Evolutionary conservation across 1,140 invertebrate genomes (phyloP).

Genomic region (Tetragnatha versicolor): DNA sequence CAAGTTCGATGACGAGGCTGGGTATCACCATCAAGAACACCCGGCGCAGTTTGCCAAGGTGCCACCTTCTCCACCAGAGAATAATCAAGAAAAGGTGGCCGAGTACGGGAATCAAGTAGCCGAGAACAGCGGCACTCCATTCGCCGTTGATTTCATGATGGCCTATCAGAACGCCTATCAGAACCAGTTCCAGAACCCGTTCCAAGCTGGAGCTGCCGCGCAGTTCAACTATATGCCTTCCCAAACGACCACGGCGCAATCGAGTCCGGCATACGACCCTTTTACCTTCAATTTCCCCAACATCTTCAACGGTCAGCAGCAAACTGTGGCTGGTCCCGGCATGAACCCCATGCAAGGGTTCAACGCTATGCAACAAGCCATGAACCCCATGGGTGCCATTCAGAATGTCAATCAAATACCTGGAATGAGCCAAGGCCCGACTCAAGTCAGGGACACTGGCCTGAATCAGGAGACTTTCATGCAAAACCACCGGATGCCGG

Average conservation of each 20-base stretch:
- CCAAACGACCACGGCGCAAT: background rate
- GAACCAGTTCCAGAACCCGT: constrained; percentile 1
- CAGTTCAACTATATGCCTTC: background rate
- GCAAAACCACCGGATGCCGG: constrained; percentile 30
- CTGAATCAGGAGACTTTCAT: constrained; percentile 32
- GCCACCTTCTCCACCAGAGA: no score
- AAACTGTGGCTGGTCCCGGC: no score
- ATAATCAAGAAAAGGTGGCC: background rate
- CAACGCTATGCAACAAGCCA: background rate
- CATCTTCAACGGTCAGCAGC: background rate
- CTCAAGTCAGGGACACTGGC: no score
- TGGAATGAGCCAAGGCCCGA: no score
- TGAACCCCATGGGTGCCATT: no score
- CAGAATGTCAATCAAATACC: no score
- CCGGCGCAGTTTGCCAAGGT: background rate
- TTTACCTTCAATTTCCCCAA: constrained; percentile 28
- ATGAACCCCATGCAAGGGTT: background rate
- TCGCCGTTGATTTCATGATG: constrained; percentile 10
- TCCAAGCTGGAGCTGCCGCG: background rate
- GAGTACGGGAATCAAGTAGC: constrained; percentile 31
- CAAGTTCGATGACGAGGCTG: constrained; percentile 29
- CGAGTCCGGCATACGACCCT: background rate
- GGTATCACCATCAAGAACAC: background rate
- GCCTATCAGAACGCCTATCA: constrained; percentile 23
- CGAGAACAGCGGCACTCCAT: constrained; percentile 25